Base-by-base conservation (phyloP, 1,140 invertebrate genomes). In the Dysdera silvatica region DNA sequence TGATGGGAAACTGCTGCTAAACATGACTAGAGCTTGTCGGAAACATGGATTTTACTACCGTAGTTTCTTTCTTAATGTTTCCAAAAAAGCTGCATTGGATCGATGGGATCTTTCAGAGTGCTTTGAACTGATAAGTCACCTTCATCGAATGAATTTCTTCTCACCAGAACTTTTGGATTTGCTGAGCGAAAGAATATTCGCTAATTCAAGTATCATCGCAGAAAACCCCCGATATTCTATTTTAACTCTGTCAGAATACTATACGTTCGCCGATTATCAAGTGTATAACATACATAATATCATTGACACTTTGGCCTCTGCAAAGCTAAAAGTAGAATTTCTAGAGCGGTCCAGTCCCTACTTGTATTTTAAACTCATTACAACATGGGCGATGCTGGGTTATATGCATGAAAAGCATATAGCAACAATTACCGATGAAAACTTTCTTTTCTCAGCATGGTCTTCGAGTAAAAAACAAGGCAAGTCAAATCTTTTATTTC, bases 391-490 rank as follows among this genome's bases (percentile, higher is more conserved):
- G 12, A 57, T 33, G 24, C 7, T 57, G 7, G 61, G 55, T 3
- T 20, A 57, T 14, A 57, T 64, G 32, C 61, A 54, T 8, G 7
- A n/a, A 41, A 18, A 58, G 5, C 18, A n/a, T 3, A 40, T 64
- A 7, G 8, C 23, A 2, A 20, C 31, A 45, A 23, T 53, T 40
- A 31, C 56, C 7, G 12, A 63, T 40, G 52, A 55, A 40, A 24
- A 63, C n/a, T 63, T 10, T 28, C 56, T 63, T 26, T 56, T 49
- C 32, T 7, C 14, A 23, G 26, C 43, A 10, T 63, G 61, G 61
- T 37, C 41, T 35, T 2, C 12, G n/a, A 56, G 61, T 23, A 63
- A 31, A 24, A 56, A 56, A 37, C 53, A 31, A 32, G 61, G 61
- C 56, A 56, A 49, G 12, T 29, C 2, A 20, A n/a, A n/a, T n/a